Base-by-base conservation (phyloP, 2,113 vertebrate genomes). In the Poicephalus meyeri region DNA sequence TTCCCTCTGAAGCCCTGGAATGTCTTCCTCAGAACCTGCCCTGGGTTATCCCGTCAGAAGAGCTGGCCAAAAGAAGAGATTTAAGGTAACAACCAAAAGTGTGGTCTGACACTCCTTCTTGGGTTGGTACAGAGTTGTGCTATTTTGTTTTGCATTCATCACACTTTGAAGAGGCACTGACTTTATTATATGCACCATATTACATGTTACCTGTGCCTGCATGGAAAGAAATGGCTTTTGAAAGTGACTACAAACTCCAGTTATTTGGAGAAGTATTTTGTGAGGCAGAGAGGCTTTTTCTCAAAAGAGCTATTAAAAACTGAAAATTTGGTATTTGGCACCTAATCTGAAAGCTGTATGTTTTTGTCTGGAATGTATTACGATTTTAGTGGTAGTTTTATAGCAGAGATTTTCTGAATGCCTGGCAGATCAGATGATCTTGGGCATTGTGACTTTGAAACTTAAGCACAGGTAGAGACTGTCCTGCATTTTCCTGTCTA, bases 11-110 rank as follows among this genome's bases (percentile, higher is more conserved):
- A 71, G 99, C 98, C 39, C 94, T 99, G 64, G 97, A 96, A 44
- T 99, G 99, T 89, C 98, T 99, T 42, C 99, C 99, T 23, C 98
- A 98, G 63, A 93, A 66, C 79, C 95, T 98, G 35, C 99, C 99
- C 16, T 99, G 99, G 99, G 97, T 84, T 89, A 98, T 99, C 84
- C 98, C 99, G 18, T 90, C 96, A 0, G 98, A 96, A 71, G 99
- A 99, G 90, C 74, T 99, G 60, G 86, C 52, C 50, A 98, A 91
- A 93, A 99, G 99, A 96, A 98, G 95, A 98, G 99, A 99, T 95
- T 97, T 99, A 91, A 98, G 99, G 99, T 99, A 97, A 93, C 7
- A 3, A 60, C 19, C 35, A 52, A 80, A 76, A 77, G 3, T 3
- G 0, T 9, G 6, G 6, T 50, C 55, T 44, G 28, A 63, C 20